phyloP scores from a whole-genome alignment of 2,888 invertebrate genomes.

The Crepidodera aurea region DNA sequence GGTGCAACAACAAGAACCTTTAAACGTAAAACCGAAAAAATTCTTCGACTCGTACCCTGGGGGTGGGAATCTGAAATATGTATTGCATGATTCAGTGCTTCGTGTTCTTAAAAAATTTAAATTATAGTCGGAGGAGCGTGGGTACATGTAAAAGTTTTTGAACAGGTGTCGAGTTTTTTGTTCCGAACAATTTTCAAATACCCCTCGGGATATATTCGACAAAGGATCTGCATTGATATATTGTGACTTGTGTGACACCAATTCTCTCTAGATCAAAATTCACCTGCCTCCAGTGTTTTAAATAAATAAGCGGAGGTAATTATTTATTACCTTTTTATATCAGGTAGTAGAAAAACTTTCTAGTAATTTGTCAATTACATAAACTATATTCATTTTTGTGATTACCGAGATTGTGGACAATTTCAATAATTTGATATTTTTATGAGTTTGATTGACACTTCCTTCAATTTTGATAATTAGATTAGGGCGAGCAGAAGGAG shows the following conservation, averaged over 20 bases:
- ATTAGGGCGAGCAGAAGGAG: too few relatives aligned
- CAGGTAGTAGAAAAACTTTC: too few relatives aligned
- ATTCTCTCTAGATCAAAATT: too few relatives aligned
- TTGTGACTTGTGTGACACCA: slow-evolving; percentile 4
- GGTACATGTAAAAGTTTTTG: slow-evolving; percentile 19
- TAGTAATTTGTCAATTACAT: too few relatives aligned
- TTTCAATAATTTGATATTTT: too few relatives aligned
- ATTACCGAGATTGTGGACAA: too few relatives aligned
- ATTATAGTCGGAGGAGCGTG: slow-evolving; percentile 29
- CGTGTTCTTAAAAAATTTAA: slow-evolving; percentile 31
- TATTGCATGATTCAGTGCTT: slow-evolving; percentile 27
- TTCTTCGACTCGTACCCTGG: slow-evolving; percentile 5
- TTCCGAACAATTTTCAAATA: slow-evolving; percentile 21
- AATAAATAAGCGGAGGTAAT: too few relatives aligned
- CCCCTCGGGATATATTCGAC: slow-evolving; percentile 9
- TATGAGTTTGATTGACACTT: too few relatives aligned
- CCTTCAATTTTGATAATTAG: too few relatives aligned
- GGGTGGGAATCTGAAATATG: slow-evolving; percentile 29
- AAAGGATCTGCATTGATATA: slow-evolving; percentile 10
- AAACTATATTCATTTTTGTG: too few relatives aligned
- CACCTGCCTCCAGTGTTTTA: too few relatives aligned
- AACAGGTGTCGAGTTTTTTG: slow-evolving; percentile 33
- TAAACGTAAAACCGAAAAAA: background rate
- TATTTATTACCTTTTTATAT: too few relatives aligned
- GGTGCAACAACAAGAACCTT: background rate